These are phyloP conservation scores for Poecilus cupreus DNA, from an alignment of 2,888 invertebrate genomes.

Conservation along the genomic window DNA sequence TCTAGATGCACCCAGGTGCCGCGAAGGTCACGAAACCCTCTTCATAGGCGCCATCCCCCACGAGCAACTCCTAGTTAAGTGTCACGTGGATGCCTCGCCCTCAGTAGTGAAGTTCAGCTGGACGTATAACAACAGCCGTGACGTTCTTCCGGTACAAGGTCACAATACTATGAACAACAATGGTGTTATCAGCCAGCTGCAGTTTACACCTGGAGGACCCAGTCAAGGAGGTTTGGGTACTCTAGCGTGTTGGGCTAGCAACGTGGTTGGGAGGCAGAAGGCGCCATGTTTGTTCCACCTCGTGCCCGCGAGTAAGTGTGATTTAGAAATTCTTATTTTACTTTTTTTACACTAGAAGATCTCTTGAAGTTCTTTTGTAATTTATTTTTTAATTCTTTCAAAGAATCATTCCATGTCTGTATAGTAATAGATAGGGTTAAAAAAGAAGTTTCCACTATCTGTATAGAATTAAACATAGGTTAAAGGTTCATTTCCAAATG, in stretches of 20 bases:
- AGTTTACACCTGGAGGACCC: conserved; percentile 74
- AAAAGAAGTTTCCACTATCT: too few relatives aligned
- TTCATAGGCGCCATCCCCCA: conserved; percentile 84
- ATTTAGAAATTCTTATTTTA: not conserved
- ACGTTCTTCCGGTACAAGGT: conserved; percentile 82
- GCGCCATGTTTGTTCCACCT: conserved; percentile 89
- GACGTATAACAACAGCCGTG: conserved; percentile 87
- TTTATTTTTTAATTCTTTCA: too few relatives aligned
- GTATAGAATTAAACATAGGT: too few relatives aligned
- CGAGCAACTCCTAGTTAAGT: conserved; percentile 83
- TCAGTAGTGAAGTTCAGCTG: conserved; percentile 85
- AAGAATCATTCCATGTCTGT: too few relatives aligned
- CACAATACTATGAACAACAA: conserved; percentile 75
- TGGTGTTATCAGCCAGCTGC: conserved; percentile 73
- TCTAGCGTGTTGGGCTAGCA: conserved; percentile 91
- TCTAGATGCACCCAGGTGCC: conserved; percentile 86
- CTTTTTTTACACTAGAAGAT: too few relatives aligned
- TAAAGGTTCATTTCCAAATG: too few relatives aligned
- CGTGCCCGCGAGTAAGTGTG: conserved; percentile 84
- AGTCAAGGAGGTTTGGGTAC: conserved; percentile 83
- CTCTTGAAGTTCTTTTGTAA: too few relatives aligned
- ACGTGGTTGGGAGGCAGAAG: conserved; percentile 86
- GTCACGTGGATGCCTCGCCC: conserved; percentile 89
- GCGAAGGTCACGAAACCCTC: conserved; percentile 81
- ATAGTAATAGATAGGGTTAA: too few relatives aligned